Percentiles rank a stretch among this genome's conserved stretches.
Evolutionary conservation across 2,797 vertebrate species (phyloP).

Genomic region (Alfaro cultratus): DNA sequence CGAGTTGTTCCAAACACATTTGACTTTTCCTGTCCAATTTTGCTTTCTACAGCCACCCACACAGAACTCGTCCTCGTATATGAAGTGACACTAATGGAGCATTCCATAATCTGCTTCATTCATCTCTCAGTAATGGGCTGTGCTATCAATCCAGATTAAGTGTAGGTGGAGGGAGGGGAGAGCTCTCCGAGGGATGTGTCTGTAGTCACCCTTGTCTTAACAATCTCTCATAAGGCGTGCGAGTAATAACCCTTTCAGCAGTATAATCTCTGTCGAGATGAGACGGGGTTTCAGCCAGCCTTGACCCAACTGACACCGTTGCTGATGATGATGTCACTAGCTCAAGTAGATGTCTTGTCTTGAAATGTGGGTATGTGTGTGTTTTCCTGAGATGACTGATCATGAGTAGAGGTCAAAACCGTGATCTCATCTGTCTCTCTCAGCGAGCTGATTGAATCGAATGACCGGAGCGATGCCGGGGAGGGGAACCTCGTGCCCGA

Average conservation of each 20-base stretch:
- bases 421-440: slow-evolving; percentile 75
- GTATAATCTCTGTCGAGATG: slow-evolving; percentile 67
- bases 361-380: slow-evolving; percentile 28
- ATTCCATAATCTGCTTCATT: slow-evolving; percentile 72
- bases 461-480: slow-evolving; percentile 48
- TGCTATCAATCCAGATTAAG: slow-evolving; percentile 62
- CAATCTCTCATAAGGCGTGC: slow-evolving; percentile 63
- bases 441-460: slow-evolving; percentile 70
- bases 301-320: slow-evolving; percentile 62
- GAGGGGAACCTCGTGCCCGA: slow-evolving; percentile 17
- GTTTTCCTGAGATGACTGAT: slow-evolving; percentile 56
- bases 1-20: slow-evolving; percentile 41
- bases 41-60: slow-evolving; percentile 26
- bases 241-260: slow-evolving; percentile 66
- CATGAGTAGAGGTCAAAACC: slow-evolving; percentile 75
- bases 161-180: neutral
- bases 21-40: slow-evolving; percentile 16
- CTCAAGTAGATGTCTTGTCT: slow-evolving; percentile 69
- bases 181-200: slow-evolving; percentile 19
- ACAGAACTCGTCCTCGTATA: slow-evolving; percentile 50
- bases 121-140: slow-evolving; percentile 75
- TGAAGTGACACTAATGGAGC: slow-evolving; percentile 78
- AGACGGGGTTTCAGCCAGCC: slow-evolving; percentile 63
- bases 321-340: slow-evolving; percentile 78
- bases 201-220: slow-evolving; percentile 51